A percentile compares a stretch with the other conserved stretches of the same genome.
Conservation (phyloP, 2,113 vertebrate species). For the Corythornis cristatus region DNA sequence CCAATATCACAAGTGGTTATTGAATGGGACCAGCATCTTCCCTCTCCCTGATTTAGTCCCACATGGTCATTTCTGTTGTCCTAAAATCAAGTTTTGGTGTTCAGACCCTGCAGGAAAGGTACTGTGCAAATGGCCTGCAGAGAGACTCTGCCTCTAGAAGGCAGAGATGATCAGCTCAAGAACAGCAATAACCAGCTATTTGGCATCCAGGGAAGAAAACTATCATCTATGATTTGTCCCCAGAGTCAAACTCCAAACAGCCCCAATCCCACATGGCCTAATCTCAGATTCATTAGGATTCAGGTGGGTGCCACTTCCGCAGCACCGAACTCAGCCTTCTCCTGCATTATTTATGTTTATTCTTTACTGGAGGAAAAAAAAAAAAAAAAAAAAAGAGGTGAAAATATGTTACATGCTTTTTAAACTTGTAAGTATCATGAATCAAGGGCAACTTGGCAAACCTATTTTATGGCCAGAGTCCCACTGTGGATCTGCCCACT, state of each 20-base stretch:
- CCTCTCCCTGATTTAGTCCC: neutral
- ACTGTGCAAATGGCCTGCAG: neutral
- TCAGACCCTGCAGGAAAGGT: neutral
- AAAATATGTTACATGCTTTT: conserved; percentile 59
- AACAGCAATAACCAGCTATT: neutral
- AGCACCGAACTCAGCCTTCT: neutral
- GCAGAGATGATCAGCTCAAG: neutral
- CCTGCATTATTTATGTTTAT: conserved; percentile 36
- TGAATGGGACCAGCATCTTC: neutral
- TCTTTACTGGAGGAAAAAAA: neutral
- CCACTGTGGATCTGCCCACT: neutral
- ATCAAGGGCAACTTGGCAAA: conserved; percentile 61
- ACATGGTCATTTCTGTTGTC: neutral
- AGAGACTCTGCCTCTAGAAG: neutral
- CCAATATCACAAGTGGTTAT: neutral
- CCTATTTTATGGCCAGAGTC: conserved; percentile 3
- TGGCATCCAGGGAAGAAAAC: too few relatives aligned
- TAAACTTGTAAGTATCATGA: conserved; percentile 58
- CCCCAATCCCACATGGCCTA: neutral
- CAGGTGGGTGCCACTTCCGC: neutral
- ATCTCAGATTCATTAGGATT: neutral
- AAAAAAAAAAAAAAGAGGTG: neutral
- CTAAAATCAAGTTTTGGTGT: neutral
- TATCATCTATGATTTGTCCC: neutral
- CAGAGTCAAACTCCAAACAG: neutral